These are phyloP conservation scores for Mionectes macconnelli DNA, from an alignment of 2,113 vertebrate species.

Conservation along the genomic window DNA sequence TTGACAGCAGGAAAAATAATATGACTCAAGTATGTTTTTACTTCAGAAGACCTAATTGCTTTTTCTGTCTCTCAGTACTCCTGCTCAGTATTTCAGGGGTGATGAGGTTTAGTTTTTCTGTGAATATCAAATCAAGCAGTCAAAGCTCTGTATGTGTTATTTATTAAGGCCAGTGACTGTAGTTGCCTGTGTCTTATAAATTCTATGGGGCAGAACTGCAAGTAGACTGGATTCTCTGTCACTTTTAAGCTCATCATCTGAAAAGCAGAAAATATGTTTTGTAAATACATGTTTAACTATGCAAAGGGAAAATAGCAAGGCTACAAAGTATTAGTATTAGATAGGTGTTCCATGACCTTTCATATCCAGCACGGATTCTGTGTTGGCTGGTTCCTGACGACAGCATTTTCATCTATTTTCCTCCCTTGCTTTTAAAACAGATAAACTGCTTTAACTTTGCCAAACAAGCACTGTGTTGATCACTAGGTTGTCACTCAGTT, in stretches of 20 bases:
- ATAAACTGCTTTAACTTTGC: background rate
- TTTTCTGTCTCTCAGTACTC: background rate
- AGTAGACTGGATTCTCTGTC: background rate
- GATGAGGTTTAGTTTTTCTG: background rate
- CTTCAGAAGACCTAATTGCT: conserved; percentile 28
- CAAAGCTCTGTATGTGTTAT: background rate
- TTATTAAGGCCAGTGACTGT: background rate
- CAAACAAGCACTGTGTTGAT: background rate
- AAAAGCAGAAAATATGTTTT: background rate
- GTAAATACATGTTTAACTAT: background rate
- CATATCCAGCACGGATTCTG: background rate
- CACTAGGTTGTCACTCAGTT: background rate
- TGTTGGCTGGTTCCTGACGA: background rate
- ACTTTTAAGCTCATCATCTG: background rate
- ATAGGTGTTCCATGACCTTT: background rate
- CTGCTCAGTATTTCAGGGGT: background rate
- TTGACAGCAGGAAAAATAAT: conserved; percentile 21
- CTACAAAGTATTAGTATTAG: background rate
- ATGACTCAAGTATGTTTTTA: conserved; percentile 9
- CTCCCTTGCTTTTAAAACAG: background rate
- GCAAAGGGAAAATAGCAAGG: background rate
- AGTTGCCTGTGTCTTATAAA: background rate
- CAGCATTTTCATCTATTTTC: background rate
- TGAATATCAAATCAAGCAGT: background rate
- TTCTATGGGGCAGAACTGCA: background rate